Base-by-base conservation (phyloP, 1,140 invertebrate species). In the Drosophila biarmipes region DNA sequence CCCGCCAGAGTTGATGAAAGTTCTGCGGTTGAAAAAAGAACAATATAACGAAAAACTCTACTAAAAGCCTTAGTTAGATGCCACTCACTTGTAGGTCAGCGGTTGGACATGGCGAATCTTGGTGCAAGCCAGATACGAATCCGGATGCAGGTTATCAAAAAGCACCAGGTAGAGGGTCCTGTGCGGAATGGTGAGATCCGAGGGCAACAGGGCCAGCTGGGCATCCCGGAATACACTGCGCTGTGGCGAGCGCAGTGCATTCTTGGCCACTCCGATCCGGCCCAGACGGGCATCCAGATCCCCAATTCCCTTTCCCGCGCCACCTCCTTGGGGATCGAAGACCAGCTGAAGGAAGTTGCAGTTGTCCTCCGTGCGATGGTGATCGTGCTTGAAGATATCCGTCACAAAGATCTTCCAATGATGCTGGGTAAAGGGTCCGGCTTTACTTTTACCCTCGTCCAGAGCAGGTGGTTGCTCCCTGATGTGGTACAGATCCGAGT, bases 321-420 rank as follows among this genome's bases (percentile, higher is more conserved):
- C 96, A 37, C 93, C 92, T 62, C 95, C 95, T 56, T 96, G 94
- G 1, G 97, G 97, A 93, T 98, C 96, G 78, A 97, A 98, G 0
- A 98, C 94, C 17, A 95, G 93, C 92, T 98, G 96, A 0, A 98
- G 93, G 58, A 96, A 96, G 91, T 98, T 96, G 90, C 97, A 98
- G 73, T 96, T 95, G 45, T 94, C 94, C 79, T 95, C 94, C 51
- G 94, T 93, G 66, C 93, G 94, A 91, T 96, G 96, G 78, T 95
- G 95, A 63, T 95, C 95, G 4, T 95, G 93, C 77, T 97, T 96
- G 14, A 98, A 95, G 57, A 98, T 96, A 90, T 98, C 98, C 0
- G 97, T 98, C 6, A 96, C 96, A 74, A 96, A 97, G 42, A 98
- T 95, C 86, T 97, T 97, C 97, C 98, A 98, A 21, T 95, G 94